A percentile compares a stretch with the other conserved stretches of the same genome.
Evolutionary conservation across 2,113 vertebrate genomes (phyloP).

Genomic region (Monopterus albus): DNA sequence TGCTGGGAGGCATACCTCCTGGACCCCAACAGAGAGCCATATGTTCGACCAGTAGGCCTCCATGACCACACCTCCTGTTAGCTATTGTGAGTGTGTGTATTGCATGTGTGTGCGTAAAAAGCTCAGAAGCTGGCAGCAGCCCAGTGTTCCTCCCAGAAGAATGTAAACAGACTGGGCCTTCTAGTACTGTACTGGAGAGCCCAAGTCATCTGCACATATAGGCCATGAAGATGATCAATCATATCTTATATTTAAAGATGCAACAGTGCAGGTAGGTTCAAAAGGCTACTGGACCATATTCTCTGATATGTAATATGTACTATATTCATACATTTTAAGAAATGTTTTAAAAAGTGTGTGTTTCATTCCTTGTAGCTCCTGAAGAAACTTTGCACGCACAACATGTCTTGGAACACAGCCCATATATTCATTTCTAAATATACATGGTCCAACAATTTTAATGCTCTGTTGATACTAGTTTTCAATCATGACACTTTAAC

Average conservation of each 20-base stretch:
- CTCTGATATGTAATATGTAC: background rate
- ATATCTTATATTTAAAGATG: background rate
- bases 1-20: no score
- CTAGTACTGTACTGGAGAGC: conserved; percentile 31
- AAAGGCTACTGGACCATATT: background rate
- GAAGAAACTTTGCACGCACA: background rate
- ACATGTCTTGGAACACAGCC: background rate
- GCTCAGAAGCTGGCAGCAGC: conserved; percentile 36
- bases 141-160: conserved; percentile 47
- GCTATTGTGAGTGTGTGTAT: conserved; percentile 18
- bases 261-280: background rate
- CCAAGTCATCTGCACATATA: conserved; percentile 24
- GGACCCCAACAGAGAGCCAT: conserved; percentile 46
- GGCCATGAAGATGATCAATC: background rate
- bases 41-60: conserved; percentile 47
- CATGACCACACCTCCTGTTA: conserved; percentile 36
- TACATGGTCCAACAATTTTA: background rate
- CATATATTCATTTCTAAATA: background rate
- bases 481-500: no score
- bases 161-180: conserved; percentile 68
- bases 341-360: background rate
- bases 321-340: background rate
- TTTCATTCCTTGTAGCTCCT: background rate
- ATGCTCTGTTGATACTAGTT: no score
- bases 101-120: conserved; percentile 27